Conservation (phyloP, 1,140 invertebrate species). For the Lordiphosa stackelbergi region DNA sequence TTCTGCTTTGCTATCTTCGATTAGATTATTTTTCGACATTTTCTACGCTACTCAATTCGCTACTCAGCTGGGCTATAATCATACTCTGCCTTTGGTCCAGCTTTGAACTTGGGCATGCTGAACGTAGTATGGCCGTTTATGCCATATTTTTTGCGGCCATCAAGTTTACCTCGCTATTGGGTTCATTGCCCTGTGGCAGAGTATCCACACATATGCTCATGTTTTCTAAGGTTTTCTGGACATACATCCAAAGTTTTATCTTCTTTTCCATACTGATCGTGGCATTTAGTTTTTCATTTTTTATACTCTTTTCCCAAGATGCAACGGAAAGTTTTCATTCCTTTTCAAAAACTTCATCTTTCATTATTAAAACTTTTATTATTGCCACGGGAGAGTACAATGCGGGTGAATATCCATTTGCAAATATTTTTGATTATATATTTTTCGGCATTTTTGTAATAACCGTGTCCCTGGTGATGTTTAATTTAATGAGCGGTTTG, state of each 20-base stretch:
- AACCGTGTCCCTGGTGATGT: neutral
- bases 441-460: conserved; percentile 4
- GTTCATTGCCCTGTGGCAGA: conserved; percentile 81
- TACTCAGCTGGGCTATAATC: conserved; percentile 66
- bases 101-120: neutral
- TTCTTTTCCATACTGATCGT: conserved; percentile 86
- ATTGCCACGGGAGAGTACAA: neutral
- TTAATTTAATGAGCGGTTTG: conserved; percentile 3
- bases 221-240: conserved; percentile 84
- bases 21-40: conserved; percentile 77
- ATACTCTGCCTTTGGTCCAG: neutral
- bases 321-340: neutral
- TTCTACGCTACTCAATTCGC: conserved; percentile 27
- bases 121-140: conserved; percentile 80
- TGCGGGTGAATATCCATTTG: neutral
- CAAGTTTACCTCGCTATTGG: conserved; percentile 84
- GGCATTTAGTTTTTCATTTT: conserved; percentile 87
- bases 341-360: neutral
- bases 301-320: conserved; percentile 77
- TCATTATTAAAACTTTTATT: neutral
- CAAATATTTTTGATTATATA: neutral
- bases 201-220: conserved; percentile 87
- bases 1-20: conserved; percentile 77
- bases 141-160: conserved; percentile 84
- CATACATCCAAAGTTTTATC: conserved; percentile 85